Base-by-base conservation (phyloP, 2,113 vertebrate species). In the Nanorana parkeri region DNA sequence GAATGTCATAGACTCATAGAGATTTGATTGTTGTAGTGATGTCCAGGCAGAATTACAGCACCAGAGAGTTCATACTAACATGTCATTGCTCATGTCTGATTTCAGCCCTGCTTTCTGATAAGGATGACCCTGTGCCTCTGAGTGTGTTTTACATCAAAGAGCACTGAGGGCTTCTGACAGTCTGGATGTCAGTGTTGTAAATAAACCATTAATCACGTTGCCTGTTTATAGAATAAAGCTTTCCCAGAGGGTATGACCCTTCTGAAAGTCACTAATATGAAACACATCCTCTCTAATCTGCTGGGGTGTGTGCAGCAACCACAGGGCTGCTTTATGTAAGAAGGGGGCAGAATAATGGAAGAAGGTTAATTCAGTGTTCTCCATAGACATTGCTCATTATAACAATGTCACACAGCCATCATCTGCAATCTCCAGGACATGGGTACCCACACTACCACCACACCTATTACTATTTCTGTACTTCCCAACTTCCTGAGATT, bases 151-250 rank as follows among this genome's bases (percentile, higher is more conserved):
- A 94, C 93, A 94, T 95, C 94, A 94, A 94, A 94, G 93, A 85
- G 89, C 87, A 84, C 86, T 89, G 92, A 87, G 90, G 89, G 90
- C 86, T 89, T 89, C 89, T 94, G 92, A 94, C 93, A 94, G 90
- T 85, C 90, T 91, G 88, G 88, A 91, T 91, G 92, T 90, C 90
- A 90, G 86, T 86, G 90, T 86, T 91, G 90, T 94, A 94, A 94
- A 94, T 92, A 95, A 94, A 93, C 91, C 93, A 95, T 95, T 94
- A 92, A 94, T 95, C 94, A 94, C 90, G 52, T 86, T 90, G 93
- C 90, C 88, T 90, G 91, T 90, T 79, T 87, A 86, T 85, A 88
- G 84, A 90, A 91, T 88, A 85, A 84, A 87, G 89, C 88, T 89
- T 89, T 91, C 88, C 89, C 90, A 88, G 84, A 91, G 94, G 94